phyloP scores from a whole-genome alignment of 2,797 vertebrate species.

The Channa striata region DNA sequence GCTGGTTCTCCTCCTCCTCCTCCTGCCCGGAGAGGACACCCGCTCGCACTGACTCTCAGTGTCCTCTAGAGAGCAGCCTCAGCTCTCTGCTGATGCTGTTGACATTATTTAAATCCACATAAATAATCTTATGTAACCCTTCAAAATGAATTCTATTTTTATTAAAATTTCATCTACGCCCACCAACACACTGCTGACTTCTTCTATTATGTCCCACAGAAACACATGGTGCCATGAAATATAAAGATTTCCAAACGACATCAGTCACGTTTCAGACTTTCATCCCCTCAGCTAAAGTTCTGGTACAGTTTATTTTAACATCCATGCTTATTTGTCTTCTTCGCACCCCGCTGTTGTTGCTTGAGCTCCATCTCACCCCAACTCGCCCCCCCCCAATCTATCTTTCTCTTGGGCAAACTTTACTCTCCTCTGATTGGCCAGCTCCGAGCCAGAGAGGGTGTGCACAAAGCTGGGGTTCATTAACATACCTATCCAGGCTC shows the following conservation, averaged over 20 bases:
- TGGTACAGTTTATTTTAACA: too few relatives aligned
- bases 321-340: too few relatives aligned
- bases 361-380: too few relatives aligned
- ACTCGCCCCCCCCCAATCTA: neutral
- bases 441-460: slow-evolving; percentile 46
- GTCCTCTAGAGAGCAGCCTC: slow-evolving; percentile 58
- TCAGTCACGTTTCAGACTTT: too few relatives aligned
- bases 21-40: neutral
- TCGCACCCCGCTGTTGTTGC: too few relatives aligned
- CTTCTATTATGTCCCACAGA: too few relatives aligned
- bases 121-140: too few relatives aligned
- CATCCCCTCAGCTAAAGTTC: too few relatives aligned
- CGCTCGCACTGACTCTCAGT: slow-evolving; percentile 4
- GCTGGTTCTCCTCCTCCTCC: too few relatives aligned
- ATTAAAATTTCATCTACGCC: neutral
- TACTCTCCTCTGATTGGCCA: slow-evolving; percentile 71
- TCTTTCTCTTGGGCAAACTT: slow-evolving; percentile 33
- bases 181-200: neutral
- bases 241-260: too few relatives aligned
- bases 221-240: too few relatives aligned
- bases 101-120: neutral
- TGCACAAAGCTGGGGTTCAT: slow-evolving; percentile 49
- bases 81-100: neutral
- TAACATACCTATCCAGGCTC: slow-evolving; percentile 63
- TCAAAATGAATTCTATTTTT: too few relatives aligned